Evolutionary conservation across 2,888 invertebrate genomes (phyloP).

Genomic region (Drosophila prolongata): DNA sequence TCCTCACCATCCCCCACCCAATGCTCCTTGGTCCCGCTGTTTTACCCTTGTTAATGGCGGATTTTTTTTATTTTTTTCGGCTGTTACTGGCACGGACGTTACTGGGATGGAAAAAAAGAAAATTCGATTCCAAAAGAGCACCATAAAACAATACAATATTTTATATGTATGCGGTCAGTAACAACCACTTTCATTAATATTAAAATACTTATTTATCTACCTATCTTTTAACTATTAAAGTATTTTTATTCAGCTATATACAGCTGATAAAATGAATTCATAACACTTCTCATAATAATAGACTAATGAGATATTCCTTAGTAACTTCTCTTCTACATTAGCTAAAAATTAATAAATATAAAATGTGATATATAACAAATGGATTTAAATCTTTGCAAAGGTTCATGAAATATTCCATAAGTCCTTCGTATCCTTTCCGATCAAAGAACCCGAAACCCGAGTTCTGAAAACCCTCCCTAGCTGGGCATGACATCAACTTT

Average conservation of each 20-base stretch:
- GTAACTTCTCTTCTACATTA: no score
- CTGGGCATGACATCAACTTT: slow-evolving; percentile 57
- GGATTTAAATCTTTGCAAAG: not conserved
- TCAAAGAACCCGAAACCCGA: not conserved
- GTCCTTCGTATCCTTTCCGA: not conserved
- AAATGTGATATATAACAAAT: not conserved
- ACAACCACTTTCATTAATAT: no score
- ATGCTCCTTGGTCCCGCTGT: not conserved
- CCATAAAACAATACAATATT: no score
- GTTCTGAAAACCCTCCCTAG: slow-evolving; percentile 17
- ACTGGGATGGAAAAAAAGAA: not conserved
- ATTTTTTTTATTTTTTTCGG: slow-evolving; percentile 25
- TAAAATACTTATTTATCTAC: no score
- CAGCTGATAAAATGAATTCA: no score
- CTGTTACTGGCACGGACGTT: slow-evolving; percentile 9
- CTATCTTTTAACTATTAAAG: no score
- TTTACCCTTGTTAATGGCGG: slow-evolving; percentile 45
- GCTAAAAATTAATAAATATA: not conserved
- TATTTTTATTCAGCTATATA: no score
- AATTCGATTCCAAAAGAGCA: not conserved
- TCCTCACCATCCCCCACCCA: not conserved
- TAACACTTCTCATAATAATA: no score
- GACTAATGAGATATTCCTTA: no score
- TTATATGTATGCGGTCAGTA: no score
- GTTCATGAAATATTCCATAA: not conserved